phyloP scores from a whole-genome alignment of 1,140 invertebrate species.

The Gryon sp. region DNA sequence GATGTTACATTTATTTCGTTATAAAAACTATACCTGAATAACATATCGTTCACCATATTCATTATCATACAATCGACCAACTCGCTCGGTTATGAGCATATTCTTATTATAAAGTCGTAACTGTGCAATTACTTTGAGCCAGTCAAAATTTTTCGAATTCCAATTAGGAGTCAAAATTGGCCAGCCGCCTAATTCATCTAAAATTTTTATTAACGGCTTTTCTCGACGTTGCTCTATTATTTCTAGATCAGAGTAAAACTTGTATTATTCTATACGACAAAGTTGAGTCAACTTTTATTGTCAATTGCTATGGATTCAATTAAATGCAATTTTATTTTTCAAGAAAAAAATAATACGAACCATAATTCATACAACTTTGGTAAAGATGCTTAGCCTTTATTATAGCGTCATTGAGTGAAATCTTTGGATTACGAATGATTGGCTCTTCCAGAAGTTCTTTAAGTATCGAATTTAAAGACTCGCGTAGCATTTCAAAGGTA shows the following conservation, averaged over 20 bases:
- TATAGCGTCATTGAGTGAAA: constrained; percentile 80
- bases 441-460: constrained; percentile 84
- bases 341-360: too few relatives aligned
- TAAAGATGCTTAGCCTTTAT: constrained; percentile 90
- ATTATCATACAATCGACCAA: constrained; percentile 88
- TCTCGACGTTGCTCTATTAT: constrained; percentile 85
- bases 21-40: constrained; percentile 83
- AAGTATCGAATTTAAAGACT: constrained; percentile 86
- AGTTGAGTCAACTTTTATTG: too few relatives aligned
- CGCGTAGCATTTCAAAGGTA: constrained; percentile 89
- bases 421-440: constrained; percentile 62
- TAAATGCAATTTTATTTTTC: too few relatives aligned
- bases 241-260: constrained; percentile 72
- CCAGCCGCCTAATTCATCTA: constrained; percentile 90
- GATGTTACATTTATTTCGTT: too few relatives aligned
- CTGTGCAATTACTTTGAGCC: constrained; percentile 87
- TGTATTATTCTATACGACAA: too few relatives aligned
- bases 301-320: too few relatives aligned
- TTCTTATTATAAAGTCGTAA: constrained; percentile 91
- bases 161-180: constrained; percentile 86
- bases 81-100: constrained; percentile 89
- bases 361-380: constrained; percentile 90
- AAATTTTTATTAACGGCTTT: constrained; percentile 85
- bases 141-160: constrained; percentile 84
- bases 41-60: constrained; percentile 92